Base-by-base conservation (phyloP, 2,797 vertebrate genomes). In the Sandelia bainsii region DNA sequence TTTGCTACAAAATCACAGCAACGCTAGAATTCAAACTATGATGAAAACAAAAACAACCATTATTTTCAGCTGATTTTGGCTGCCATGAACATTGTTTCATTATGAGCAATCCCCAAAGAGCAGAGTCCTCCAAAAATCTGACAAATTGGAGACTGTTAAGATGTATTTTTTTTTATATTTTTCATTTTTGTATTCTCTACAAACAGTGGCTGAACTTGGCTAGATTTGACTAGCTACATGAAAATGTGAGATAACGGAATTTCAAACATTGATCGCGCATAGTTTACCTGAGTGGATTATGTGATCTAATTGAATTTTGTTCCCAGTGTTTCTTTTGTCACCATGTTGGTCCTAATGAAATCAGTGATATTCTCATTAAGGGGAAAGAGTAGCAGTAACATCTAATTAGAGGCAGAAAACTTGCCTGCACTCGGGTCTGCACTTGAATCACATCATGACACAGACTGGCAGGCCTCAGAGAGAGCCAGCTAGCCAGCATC, bases 371-470 rank as follows among this genome's bases (percentile, higher is more conserved):
- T 59, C 25, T 0, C 42, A 34, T 44, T 64, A n/a, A 67, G 62
- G 29, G 34, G 37, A 51, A 19, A 49, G 58, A 54, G 50, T 1
- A 17, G 46, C 25, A 49, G 19, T 5, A 54, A 20, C 79, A 67
- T 72, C 27, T 59, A 57, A 16, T 64, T 51, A 48, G 17, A 62
- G 46, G 46, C 40, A 16, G 20, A 32, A 51, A 44, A 46, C n/a
- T 9, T 13, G 27, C 27, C 64, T 19, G 9, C 49, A 10, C 61
- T 54, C 39, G 34, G 5, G 8, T 69, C 72, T 27, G 12, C 5
- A 37, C 50, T 77, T 77, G 69, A 76, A 69, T 37, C 63, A 0
- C 64, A 64, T 66, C 53, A 12, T 65, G 69, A 71, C 48, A 59
- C 50, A 19, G 53, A 51, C 8, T 48, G 42, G 27, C 69, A 48